Base-by-base conservation (phyloP, 2,888 invertebrate species). In the Pegoplata infirma region DNA sequence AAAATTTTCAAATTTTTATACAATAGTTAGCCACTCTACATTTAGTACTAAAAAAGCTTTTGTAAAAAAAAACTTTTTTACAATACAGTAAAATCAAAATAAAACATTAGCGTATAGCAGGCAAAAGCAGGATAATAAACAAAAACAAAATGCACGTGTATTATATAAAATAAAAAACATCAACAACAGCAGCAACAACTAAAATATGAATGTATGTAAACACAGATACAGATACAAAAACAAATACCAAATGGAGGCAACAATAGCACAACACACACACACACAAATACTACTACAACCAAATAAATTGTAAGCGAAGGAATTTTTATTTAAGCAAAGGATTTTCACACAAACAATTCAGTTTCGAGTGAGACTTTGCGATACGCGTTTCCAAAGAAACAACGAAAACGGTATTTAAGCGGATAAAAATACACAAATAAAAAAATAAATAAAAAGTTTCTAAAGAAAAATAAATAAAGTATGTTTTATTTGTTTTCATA, bases 361-460 rank as follows among this genome's bases (percentile, higher is more conserved):
- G 82, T 82, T 81, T 75, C 73, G 81, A 82, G 82, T 82, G 80
- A 82, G 80, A 75, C 78, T 77, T 68, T 58, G 68, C 53, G 68
- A 71, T 64, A 68, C 36, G 56, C 40, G 58, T 64, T 68, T 63
- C 21, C 36, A 17, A 25, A 63, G 36, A 19, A 75, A 72, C 44
- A 61, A 25, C 53, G 17, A 49, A 69, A 51, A 46, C 63, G 59
- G 53, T 32, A 40, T n/a, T n/a, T 25, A 32, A 28, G 36, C 51
- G 25, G 28, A 8, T 3, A 71, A 44, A 47, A n/a, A n/a, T 40
- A 12, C 7, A 10, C 7, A 67, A 32, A 53, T 2, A 51, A 25
- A 32, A 7, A 46, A 12, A 47, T 16, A 63, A n/a, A 17, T 19
- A 53, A 23, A n/a, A n/a, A n/a, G n/a, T n/a, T n/a, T n/a, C n/a